Evolutionary conservation across 2,113 vertebrate genomes (phyloP), one percentile per base, ranked within the genome.

Genomic region (Oncorhynchus gorbuscha): DNA sequence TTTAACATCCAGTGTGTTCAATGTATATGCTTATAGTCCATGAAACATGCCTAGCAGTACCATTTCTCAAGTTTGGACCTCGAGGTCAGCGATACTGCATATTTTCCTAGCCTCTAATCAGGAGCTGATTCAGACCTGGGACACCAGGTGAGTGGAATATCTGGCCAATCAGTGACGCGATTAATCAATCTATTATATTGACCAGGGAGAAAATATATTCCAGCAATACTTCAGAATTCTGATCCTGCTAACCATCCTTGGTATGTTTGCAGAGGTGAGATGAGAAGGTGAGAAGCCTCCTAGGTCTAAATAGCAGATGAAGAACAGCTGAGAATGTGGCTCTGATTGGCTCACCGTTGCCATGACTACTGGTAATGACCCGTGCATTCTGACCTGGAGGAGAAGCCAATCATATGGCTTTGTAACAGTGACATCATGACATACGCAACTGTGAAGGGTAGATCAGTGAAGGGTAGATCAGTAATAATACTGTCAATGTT

Each of bases 311-410:
- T 49, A n/a, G 48, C 71, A 48, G 71, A 72, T 11, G 71, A 35
- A 24, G 62, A 72, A 45, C 76, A 79, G 69, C 65, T 69, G 72
- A 45, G 28, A 66, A 58, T 59, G 30, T 70, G 62, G 18, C 39
- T 12, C 32, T 55, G 18, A 9, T 55, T 55, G 51, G 58, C 73
- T 45, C 73, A 4, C 24, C 12, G 70, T 76, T 80, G 74, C 70
- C 65, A 55, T 80, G 79, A 48, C 79, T 39, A 72, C 79, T 18
- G 48, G 39, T 78, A 74, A 74, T 72, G 58, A 28, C 62, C 70
- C 62, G 55, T 70, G 59, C 48, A 66, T 66, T 67, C 61, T 59
- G 64, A 70, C 70, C 69, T 67, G 26, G 65, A 32, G 65, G 61
- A 62, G 20, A 62, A 22, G 7, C 59, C 59, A 62, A 62, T 62